Base-by-base conservation (phyloP, 2,797 vertebrate species). In the Ceryle rudis region DNA sequence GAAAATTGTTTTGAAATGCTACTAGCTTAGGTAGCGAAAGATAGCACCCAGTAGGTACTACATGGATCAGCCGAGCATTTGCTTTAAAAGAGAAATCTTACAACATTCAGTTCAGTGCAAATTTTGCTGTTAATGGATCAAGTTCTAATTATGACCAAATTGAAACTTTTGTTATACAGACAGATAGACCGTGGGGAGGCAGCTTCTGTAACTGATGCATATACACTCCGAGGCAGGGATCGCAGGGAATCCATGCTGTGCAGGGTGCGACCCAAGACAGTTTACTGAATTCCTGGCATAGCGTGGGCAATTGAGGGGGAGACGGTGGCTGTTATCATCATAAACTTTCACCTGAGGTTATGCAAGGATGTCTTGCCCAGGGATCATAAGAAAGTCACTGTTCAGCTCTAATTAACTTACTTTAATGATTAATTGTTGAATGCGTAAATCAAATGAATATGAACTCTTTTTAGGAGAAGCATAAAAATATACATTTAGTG, bases 361-460 rank as follows among this genome's bases (percentile, higher is more conserved):
- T 86, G n/a, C 26, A 55, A 73, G 35, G 54, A 44, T 86, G 69
- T 83, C 65, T 91, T 94, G 46, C 72, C 57, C 52, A 71, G 62
- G 82, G 62, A n/a, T 86, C 72, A 29, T 55, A 81, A 29, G 58
- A 64, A 72, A 90, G 80, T 86, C 72, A 55, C 55, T 51, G 25
- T 81, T 88, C 2, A 10, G 8, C 49, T 92, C 49, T 83, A 49
- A 75, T 87, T 90, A 92, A 74, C 60, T 73, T 93, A 81, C 47
- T 71, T 80, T 94, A 95, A 71, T 80, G 31, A 64, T 87, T 84
- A 70, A 71, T 90, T 93, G 88, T 83, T 78, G 25, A 84, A 84
- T 41, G 14, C 7, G 1, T 86, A 66, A 75, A 65, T 84, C 21
- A 66, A 94, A 81, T 81, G 0, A 73, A 75, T 73, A 69, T 83